Evolutionary conservation across 2,888 invertebrate genomes (phyloP).

Genomic region (Troides oblongomaculatus): DNA sequence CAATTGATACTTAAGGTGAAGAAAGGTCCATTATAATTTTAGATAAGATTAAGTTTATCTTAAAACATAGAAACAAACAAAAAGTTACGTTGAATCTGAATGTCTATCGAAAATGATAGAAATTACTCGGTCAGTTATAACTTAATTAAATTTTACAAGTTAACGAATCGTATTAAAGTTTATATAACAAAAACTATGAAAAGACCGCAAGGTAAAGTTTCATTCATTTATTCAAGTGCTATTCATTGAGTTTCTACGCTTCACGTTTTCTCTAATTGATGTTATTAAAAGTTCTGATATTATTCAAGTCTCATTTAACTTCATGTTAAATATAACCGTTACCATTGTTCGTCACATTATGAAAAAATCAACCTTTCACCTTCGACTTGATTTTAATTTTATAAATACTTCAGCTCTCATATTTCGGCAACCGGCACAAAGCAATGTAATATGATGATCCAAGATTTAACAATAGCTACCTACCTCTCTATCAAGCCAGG

Average conservation of each 20-base stretch:
- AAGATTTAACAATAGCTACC: too few relatives aligned
- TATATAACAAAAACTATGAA: background rate
- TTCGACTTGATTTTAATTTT: too few relatives aligned
- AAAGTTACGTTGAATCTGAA: background rate
- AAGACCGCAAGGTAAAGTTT: background rate
- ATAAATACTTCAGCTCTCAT: too few relatives aligned
- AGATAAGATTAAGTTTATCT: background rate
- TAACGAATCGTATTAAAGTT: background rate
- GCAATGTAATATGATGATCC: too few relatives aligned
- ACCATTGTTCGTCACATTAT: background rate
- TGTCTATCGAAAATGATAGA: too few relatives aligned
- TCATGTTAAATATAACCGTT: background rate
- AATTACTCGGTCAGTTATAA: background rate
- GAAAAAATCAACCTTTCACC: background rate
- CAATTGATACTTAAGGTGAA: background rate
- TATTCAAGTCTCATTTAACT: background rate
- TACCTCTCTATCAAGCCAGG: too few relatives aligned
- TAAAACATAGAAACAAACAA: background rate
- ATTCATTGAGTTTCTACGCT: background rate
- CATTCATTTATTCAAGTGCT: background rate
- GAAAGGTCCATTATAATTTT: background rate
- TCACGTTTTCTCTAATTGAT: slow-evolving; percentile 5
- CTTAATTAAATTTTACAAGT: background rate
- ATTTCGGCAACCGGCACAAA: too few relatives aligned
- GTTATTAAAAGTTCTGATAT: slow-evolving; percentile 1